phyloP scores from a whole-genome alignment of 2,888 invertebrate species.

The Capitulum mitella region DNA sequence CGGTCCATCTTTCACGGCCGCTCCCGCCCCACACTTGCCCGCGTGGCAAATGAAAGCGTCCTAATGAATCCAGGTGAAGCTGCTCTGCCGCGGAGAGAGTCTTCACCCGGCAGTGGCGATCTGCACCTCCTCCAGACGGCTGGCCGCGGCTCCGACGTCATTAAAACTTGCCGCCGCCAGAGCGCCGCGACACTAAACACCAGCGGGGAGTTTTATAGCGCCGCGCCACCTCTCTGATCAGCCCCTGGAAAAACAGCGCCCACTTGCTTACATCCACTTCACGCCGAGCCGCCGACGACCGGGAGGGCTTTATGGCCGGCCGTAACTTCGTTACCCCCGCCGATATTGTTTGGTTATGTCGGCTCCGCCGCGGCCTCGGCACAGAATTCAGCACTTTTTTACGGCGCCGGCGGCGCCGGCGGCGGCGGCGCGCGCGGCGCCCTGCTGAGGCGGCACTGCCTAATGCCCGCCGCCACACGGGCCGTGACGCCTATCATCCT shows the following conservation, averaged over 20 bases:
- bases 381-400: background rate
- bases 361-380: background rate
- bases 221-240: background rate
- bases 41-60: too few relatives aligned
- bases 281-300: background rate
- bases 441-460: background rate
- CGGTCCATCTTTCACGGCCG: too few relatives aligned
- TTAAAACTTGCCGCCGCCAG: background rate
- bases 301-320: background rate
- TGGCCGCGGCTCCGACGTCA: background rate
- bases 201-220: background rate
- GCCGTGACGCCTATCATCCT: background rate
- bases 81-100: too few relatives aligned
- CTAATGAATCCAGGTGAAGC: too few relatives aligned
- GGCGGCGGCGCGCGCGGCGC: background rate
- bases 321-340: background rate
- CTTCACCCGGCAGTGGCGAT: too few relatives aligned
- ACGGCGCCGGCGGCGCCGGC: background rate
- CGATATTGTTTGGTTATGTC: background rate
- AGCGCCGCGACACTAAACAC: background rate
- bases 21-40: too few relatives aligned
- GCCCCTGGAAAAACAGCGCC: background rate
- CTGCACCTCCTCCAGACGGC: too few relatives aligned
- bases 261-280: background rate
- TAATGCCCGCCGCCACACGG: background rate